phyloP scores from a whole-genome alignment of 2,797 vertebrate species.

The Chelon auratus region DNA sequence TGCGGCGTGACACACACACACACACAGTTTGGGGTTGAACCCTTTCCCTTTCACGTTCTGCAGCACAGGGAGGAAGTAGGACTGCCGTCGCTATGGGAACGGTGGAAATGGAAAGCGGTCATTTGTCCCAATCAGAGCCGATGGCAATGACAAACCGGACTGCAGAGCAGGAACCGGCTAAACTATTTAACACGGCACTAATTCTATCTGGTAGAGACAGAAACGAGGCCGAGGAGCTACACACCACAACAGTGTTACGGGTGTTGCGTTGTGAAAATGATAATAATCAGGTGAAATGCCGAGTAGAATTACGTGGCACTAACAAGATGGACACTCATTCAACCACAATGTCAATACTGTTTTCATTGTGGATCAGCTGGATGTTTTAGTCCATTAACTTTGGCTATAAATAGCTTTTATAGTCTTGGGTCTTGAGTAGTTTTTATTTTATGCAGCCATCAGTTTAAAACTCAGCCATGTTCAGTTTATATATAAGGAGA shows the following conservation, averaged over 20 bases:
- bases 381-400: neutral
- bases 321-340: too few relatives aligned
- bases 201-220: conserved; percentile 34
- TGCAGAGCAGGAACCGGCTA: conserved; percentile 56
- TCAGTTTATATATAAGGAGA: neutral
- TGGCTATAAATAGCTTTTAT: too few relatives aligned
- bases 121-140: conserved; percentile 49
- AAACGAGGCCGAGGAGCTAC: conserved; percentile 1
- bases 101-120: conserved; percentile 51
- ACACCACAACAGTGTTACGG: neutral
- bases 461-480: neutral
- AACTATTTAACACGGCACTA: conserved; percentile 47
- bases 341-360: too few relatives aligned
- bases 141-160: conserved; percentile 51
- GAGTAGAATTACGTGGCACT: too few relatives aligned
- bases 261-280: neutral
- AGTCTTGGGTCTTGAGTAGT: neutral
- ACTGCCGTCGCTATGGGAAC: conserved; percentile 66
- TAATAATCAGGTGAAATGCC: neutral
- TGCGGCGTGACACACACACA: conserved; percentile 36
- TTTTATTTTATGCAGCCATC: neutral
- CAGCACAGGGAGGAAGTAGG: conserved; percentile 43
- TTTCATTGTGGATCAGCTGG: too few relatives aligned
- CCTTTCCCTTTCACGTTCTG: conserved; percentile 39
- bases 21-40: conserved; percentile 34